phyloP scores from a whole-genome alignment of 2,113 vertebrate genomes.

The Silurus glanis region DNA sequence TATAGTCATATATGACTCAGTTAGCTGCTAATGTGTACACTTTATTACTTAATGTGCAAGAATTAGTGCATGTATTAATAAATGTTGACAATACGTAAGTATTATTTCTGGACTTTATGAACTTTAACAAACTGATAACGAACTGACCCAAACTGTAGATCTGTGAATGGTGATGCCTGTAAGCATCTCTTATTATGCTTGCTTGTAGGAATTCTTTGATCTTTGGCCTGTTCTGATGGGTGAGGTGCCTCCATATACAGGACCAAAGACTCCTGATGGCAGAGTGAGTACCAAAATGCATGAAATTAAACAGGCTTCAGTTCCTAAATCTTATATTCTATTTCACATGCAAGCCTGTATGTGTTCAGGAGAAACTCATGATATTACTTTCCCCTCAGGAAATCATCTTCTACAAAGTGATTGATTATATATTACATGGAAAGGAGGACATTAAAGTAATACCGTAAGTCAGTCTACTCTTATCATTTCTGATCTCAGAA shows the following conservation, averaged over 20 bases:
- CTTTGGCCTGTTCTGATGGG: constrained; percentile 79
- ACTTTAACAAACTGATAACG: background rate
- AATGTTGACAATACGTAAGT: background rate
- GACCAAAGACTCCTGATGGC: constrained; percentile 80
- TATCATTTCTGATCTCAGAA: constrained; percentile 17
- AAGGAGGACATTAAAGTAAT: constrained; percentile 83
- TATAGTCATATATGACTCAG: background rate
- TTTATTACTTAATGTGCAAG: background rate
- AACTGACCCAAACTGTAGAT: background rate
- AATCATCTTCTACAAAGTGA: constrained; percentile 78
- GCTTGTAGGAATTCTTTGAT: constrained; percentile 77
- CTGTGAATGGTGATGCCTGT: background rate
- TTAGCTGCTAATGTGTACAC: too few relatives aligned
- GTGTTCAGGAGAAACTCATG: background rate
- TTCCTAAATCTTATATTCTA: background rate
- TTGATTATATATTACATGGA: constrained; percentile 79
- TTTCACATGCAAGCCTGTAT: background rate
- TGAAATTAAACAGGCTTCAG: background rate
- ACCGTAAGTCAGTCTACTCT: constrained; percentile 67
- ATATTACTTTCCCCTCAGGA: constrained; percentile 63
- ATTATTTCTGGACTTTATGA: background rate
- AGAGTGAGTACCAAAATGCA: constrained; percentile 64
- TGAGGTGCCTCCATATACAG: constrained; percentile 74
- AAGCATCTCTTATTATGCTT: constrained; percentile 28
- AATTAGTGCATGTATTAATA: background rate